Percentiles rank a stretch among this genome's conserved stretches.
Conservation (phyloP, 1,140 invertebrate species). For the Globodera rostochiensis region DNA sequence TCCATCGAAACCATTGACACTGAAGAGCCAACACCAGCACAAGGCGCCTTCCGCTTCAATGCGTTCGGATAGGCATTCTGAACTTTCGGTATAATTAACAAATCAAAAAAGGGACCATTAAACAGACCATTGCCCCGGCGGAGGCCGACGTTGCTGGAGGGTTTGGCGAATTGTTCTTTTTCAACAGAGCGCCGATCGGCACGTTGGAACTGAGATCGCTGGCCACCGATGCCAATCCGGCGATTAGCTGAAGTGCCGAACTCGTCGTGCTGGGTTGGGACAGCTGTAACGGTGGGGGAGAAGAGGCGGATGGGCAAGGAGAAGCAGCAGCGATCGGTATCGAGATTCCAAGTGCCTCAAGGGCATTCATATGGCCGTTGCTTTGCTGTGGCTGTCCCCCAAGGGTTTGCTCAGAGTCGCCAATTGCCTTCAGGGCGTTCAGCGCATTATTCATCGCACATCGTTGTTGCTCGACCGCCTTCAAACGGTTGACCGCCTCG, state of each 20-base stretch:
- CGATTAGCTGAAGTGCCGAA: neutral
- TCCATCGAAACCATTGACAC: slow-evolving; percentile 11
- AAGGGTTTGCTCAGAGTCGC: neutral
- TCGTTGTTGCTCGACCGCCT: slow-evolving; percentile 25
- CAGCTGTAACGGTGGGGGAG: neutral
- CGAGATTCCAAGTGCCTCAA: neutral
- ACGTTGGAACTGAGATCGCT: slow-evolving; percentile 7
- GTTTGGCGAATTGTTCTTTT: slow-evolving; percentile 30
- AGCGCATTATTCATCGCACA: slow-evolving; percentile 25
- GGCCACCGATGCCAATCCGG: neutral
- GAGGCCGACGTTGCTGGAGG: neutral
- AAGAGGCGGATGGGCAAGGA: neutral
- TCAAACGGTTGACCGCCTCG: slow-evolving; percentile 31
- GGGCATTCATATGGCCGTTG: slow-evolving; percentile 5
- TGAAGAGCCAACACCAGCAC: neutral
- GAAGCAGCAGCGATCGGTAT: neutral
- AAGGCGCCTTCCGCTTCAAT: slow-evolving; percentile 25
- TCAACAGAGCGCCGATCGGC: slow-evolving; percentile 10
- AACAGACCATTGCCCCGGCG: neutral
- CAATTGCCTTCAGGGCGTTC: slow-evolving; percentile 17
- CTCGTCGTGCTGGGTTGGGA: neutral
- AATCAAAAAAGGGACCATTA: neutral
- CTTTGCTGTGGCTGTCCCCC: neutral
- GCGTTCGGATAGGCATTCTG: neutral
- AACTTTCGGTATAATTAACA: neutral